Evolutionary conservation across 2,797 vertebrate genomes (phyloP), one percentile per base, ranked within the genome.

Genomic region (Microctenopoma steveboyesi): DNA sequence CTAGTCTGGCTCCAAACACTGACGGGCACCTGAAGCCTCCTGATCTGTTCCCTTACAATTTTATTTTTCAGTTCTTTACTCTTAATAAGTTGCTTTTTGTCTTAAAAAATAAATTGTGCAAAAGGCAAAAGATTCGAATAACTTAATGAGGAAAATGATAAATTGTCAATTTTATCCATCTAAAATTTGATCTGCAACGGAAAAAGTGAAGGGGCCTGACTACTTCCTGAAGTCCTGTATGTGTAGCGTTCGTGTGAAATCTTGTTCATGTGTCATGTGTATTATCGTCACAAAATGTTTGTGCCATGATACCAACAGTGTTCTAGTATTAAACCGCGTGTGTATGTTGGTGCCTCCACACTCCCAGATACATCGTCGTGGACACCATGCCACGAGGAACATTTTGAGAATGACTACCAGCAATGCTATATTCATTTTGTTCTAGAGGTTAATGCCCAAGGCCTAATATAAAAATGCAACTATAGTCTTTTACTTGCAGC

Each of bases 321-420:
- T 84, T 85, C 47, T 40, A 72, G 72, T 80, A 77, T 56, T 74
- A 72, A 82, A 79, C 71, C 73, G 67, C 75, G 56, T 83, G 64
- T 83, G 59, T 72, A 46, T 62, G 30, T 74, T 35, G 55, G 57
- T 61, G 48, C 35, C 42, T 76, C 64, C 56, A 69, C 54, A 64
- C 50, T 22, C 5, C 62, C 48, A 16, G 10, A 66, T 43, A 54
- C 68, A 54, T 43, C 22, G 4, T 49, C 22, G 51, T 2, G 10
- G 65, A 74, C 66, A 37, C 64, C 60, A 76, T 43, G 35, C 13
- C 43, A 71, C 33, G 10, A 25, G 18, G 13, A 49, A 11, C 15
- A 12, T 55, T 48, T 69, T 30, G 25, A 16, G 10, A 14, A 55
- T 54, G 40, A 7, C 18, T 22, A 48, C 22, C 40, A 37, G 33